phyloP scores from a whole-genome alignment of 2,888 invertebrate species.

The Scaptomyza reducta region DNA sequence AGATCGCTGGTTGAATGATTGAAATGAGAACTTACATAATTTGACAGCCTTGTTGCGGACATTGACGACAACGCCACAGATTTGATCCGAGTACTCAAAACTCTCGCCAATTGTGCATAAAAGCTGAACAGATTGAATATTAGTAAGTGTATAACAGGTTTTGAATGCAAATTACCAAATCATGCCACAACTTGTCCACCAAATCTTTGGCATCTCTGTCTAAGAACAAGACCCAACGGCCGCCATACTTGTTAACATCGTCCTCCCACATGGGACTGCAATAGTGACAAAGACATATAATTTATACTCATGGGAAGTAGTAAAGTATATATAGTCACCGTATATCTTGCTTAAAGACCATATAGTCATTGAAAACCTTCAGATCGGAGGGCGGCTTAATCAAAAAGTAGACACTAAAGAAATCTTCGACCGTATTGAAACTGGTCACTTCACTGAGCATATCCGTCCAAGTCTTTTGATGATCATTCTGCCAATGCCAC shows the following conservation, averaged over 20 bases:
- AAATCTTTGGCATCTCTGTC: conserved; percentile 89
- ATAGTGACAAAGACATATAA: background rate
- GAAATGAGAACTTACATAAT: conserved; percentile 87
- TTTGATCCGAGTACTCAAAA: conserved; percentile 95
- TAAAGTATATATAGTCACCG: conserved; percentile 51
- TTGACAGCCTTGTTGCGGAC: conserved; percentile 95
- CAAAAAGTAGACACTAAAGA: conserved; percentile 95
- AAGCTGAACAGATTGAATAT: conserved; percentile 84
- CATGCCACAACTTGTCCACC: conserved; percentile 92
- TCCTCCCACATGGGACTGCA: conserved; percentile 96
- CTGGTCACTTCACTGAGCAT: conserved; percentile 96
- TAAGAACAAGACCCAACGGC: conserved; percentile 91
- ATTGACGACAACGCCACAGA: conserved; percentile 98
- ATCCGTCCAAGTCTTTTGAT: conserved; percentile 92
- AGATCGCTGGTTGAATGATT: background rate
- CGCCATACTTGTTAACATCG: conserved; percentile 90
- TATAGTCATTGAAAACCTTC: conserved; percentile 91
- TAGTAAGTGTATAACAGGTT: background rate
- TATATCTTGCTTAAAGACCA: conserved; percentile 88
- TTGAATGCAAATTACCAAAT: conserved; percentile 85
- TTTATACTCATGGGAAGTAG: background rate
- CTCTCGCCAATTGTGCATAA: conserved; percentile 97
- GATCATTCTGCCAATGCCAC: conserved; percentile 98
- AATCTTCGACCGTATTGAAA: conserved; percentile 98
- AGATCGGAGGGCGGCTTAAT: conserved; percentile 92